phyloP scores from a whole-genome alignment of 2,797 vertebrate species.

The Ctenosaura bakeri region DNA sequence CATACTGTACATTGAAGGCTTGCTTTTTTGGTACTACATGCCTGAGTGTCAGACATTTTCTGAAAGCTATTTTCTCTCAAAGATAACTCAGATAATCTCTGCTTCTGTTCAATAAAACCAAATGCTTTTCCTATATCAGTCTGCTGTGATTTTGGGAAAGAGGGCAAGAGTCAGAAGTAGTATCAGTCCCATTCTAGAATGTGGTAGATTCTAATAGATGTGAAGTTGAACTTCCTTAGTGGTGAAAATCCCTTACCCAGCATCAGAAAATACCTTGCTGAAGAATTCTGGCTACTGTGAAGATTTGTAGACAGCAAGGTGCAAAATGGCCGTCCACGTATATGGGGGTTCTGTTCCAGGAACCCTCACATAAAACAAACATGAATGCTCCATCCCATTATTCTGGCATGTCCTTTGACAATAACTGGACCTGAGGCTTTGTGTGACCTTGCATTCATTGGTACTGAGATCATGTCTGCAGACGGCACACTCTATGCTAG shows the following conservation, averaged over 20 bases:
- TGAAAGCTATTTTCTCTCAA: conserved; percentile 61
- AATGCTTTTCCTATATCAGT: conserved; percentile 63
- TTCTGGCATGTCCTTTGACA: too few species aligned
- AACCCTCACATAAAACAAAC: too few species aligned
- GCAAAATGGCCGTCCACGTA: too few species aligned
- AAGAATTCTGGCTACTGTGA: background rate
- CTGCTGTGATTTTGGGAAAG: background rate
- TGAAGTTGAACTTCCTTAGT: background rate
- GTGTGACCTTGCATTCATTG: too few species aligned
- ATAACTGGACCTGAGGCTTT: too few species aligned
- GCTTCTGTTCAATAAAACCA: conserved; percentile 73
- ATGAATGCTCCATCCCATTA: too few species aligned
- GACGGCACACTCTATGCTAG: too few species aligned
- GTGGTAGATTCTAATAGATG: background rate
- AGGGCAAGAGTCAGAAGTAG: background rate
- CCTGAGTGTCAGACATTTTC: conserved; percentile 59
- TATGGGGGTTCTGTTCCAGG: too few species aligned
- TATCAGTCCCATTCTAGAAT: background rate
- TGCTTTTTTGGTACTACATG: conserved; percentile 67
- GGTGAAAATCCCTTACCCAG: background rate
- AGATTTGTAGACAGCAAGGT: background rate
- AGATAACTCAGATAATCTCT: conserved; percentile 58
- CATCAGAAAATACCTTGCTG: background rate
- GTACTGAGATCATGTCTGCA: too few species aligned
- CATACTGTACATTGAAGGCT: conserved; percentile 76